Percentiles rank a stretch among this genome's conserved stretches.
phyloP scores from a whole-genome alignment of 2,113 vertebrate species.

The Pholis gunnellus region DNA sequence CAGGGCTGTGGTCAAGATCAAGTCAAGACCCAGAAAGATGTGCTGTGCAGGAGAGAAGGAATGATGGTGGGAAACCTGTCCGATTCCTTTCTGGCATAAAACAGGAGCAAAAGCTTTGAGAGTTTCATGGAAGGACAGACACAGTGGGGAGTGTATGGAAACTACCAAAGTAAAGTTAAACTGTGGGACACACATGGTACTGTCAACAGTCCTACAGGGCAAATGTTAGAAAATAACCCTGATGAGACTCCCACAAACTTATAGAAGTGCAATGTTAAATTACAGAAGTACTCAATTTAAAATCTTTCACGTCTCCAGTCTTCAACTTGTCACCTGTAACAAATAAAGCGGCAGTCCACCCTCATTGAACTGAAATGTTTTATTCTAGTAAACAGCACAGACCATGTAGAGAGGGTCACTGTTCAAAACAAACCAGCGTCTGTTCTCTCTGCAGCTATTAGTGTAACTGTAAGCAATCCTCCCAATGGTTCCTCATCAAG shows the following conservation, averaged over 20 bases:
- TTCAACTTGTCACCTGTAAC: not conserved
- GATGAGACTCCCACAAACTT: not conserved
- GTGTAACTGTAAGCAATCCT: conserved; percentile 42
- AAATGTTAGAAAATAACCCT: no score
- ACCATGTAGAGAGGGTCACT: conserved; percentile 83
- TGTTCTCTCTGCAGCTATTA: conserved; percentile 49
- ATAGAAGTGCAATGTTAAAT: not conserved
- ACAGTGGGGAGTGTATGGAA: not conserved
- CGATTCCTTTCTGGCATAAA: not conserved
- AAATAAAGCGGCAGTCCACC: conserved; percentile 28
- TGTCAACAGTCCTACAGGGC: no score
- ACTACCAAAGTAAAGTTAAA: not conserved
- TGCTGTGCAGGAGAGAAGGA: not conserved
- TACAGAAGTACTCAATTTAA: not conserved
- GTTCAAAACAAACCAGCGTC: conserved; percentile 79
- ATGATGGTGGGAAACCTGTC: not conserved
- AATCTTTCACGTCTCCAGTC: not conserved
- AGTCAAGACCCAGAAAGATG: not conserved
- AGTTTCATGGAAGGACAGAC: not conserved
- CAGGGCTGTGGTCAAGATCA: not conserved
- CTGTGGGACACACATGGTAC: not conserved
- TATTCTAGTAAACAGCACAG: conserved; percentile 87
- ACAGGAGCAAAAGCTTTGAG: not conserved
- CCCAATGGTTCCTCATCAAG: conserved; percentile 62
- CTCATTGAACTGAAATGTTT: conserved; percentile 82